Percentiles rank a stretch among this genome's conserved stretches.
Conservation (phyloP, 2,888 invertebrate species). For the Notocelia uddmanniana region DNA sequence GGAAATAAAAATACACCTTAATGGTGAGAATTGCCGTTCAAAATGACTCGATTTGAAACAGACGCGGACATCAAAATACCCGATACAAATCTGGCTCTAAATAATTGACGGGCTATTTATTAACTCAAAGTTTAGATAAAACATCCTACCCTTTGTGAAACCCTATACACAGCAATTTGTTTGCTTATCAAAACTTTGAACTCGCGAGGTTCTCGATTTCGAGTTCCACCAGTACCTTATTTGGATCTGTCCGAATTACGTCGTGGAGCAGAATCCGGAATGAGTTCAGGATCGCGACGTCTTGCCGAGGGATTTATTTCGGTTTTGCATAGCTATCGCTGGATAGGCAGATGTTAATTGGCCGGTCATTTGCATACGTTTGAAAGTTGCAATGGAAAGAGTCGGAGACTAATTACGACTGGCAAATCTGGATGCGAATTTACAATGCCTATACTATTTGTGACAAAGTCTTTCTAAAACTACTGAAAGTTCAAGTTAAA, state of each 20-base stretch:
- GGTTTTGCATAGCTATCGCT: conserved; percentile 70
- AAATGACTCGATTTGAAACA: not conserved
- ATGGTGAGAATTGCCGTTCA: not conserved
- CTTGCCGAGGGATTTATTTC: conserved; percentile 75
- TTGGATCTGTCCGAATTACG: conserved; percentile 57
- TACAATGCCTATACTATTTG: too few relatives aligned
- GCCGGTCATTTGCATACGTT: conserved; percentile 54
- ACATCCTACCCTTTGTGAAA: not conserved
- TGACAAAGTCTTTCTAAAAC: too few relatives aligned
- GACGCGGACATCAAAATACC: not conserved
- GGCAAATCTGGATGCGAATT: too few relatives aligned
- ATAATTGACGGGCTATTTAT: not conserved
- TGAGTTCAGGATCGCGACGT: conserved; percentile 64
- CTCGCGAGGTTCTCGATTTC: conserved; percentile 1
- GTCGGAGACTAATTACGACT: not conserved
- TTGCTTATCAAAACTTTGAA: not conserved
- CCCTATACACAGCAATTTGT: not conserved
- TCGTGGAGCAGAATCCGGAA: conserved; percentile 71
- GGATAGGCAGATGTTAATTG: conserved; percentile 64
- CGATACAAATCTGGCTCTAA: not conserved
- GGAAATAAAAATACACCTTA: not conserved
- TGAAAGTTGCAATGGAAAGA: conserved; percentile 10
- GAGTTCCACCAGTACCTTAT: conserved; percentile 29
- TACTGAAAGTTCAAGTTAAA: too few relatives aligned
- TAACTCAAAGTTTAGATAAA: not conserved